phyloP scores from a whole-genome alignment of 2,113 vertebrate species.

The Syngnathus typhle region DNA sequence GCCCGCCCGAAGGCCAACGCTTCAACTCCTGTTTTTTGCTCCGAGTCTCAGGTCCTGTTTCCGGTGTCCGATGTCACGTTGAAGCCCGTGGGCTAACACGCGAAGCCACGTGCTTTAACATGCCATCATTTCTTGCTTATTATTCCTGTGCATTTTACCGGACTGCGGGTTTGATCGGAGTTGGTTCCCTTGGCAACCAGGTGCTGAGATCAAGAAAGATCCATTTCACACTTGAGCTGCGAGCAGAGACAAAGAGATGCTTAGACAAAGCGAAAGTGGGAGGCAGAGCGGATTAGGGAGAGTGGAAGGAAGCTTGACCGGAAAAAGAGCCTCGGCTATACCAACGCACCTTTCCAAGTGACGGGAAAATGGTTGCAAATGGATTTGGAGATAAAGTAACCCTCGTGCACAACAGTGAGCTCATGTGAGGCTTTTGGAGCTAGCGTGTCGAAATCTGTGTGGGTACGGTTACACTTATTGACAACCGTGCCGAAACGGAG shows the following conservation, averaged over 20 bases:
- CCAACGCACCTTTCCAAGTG: slow-evolving; percentile 20
- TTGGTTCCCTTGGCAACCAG: slow-evolving; percentile 75
- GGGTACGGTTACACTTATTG: not conserved
- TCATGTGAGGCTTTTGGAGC: slow-evolving; percentile 26
- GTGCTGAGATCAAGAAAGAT: slow-evolving; percentile 68
- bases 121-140: not conserved
- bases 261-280: slow-evolving; percentile 59
- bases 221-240: slow-evolving; percentile 67
- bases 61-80: slow-evolving; percentile 34
- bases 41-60: slow-evolving; percentile 37
- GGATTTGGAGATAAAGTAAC: slow-evolving; percentile 16
- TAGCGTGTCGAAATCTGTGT: slow-evolving; percentile 18
- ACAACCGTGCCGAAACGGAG: slow-evolving; percentile 1
- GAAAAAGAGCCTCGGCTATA: slow-evolving; percentile 34
- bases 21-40: slow-evolving; percentile 35
- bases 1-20: slow-evolving; percentile 36
- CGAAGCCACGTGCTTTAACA: not conserved
- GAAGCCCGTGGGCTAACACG: not conserved
- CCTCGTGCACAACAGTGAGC: not conserved
- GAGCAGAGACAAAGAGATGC: slow-evolving; percentile 55
- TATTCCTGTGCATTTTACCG: slow-evolving; percentile 17
- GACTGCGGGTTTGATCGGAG: slow-evolving; percentile 50
- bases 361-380: slow-evolving; percentile 42
- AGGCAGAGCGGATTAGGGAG: slow-evolving; percentile 45
- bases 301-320: slow-evolving; percentile 48